Base-by-base conservation (phyloP, 1,140 invertebrate species). In the Colletes gigas region DNA sequence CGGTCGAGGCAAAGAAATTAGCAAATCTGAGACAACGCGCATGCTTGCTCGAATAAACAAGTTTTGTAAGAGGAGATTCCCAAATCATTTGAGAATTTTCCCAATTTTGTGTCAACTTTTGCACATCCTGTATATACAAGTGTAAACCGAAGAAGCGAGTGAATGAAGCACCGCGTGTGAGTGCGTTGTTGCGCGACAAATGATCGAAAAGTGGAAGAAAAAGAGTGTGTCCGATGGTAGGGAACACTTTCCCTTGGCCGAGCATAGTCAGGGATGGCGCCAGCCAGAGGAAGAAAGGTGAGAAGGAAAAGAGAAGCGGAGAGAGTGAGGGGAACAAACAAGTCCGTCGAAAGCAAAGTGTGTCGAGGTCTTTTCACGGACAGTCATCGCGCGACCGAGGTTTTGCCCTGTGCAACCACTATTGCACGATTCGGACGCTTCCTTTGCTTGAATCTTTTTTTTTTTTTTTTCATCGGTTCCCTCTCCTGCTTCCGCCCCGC, bases 281-380 rank as follows among this genome's bases (percentile, higher is more conserved):
- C 86, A 88, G 63, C 8, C 12, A 12, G 14, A 63, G 19, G 54
- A 75, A 74, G 70, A 72, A 81, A 78, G 76, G 76, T 82, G 78
- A 81, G 78, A 74, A 73, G 82, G 69, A 52, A 44, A 71, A 89
- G 85, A 85, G 90, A 91, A 90, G 89, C 90, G 89, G 88, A 86
- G 86, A 89, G 89, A 91, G 89, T 88, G 84, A 88, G 88, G 78
- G 78, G 87, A 84, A 81, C 63, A 82, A 84, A 81, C 63, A 82
- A 86, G 67, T 79, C 70, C 63, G 68, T 81, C 57, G 80, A 83
- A 73, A 81, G 79, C 84, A 90, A 93, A 93, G 93, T 93, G 89
- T 93, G 93, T 93, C 93, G 93, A 93, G 93, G 93, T 93, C 92
- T 93, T 93, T 93, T 93, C 93, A 93, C 91, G 92, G 92, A 89